Conservation (phyloP, 2,797 vertebrate genomes). For the Gallinago stenura region DNA sequence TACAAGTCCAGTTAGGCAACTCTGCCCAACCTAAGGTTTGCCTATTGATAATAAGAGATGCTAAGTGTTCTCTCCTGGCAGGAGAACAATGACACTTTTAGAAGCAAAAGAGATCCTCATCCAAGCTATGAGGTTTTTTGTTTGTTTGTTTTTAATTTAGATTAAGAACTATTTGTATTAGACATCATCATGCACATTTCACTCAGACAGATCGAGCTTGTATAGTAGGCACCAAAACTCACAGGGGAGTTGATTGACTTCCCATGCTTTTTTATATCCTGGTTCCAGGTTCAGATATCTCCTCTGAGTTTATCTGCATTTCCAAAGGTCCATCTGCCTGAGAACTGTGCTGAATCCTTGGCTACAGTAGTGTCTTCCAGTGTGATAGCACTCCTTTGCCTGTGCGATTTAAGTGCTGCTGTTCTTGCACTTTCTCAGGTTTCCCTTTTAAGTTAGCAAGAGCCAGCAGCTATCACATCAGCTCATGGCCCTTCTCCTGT, state of each 20-base stretch:
- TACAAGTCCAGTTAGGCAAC: background rate
- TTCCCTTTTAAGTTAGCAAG: conserved; percentile 3
- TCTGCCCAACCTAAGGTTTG: background rate
- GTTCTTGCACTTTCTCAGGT: background rate
- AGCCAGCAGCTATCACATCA: background rate
- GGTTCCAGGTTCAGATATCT: background rate
- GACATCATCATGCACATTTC: background rate
- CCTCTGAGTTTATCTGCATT: conserved; percentile 7
- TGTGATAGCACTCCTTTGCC: background rate
- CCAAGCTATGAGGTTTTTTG: background rate
- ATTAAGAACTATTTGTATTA: background rate
- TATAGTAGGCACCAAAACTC: background rate
- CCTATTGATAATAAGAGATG: background rate
- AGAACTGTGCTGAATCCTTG: background rate
- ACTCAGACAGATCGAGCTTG: background rate
- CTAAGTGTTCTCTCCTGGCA: background rate
- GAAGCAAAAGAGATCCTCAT: background rate
- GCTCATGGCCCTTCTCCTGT: background rate
- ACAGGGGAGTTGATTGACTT: background rate
- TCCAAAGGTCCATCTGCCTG: background rate
- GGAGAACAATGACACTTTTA: background rate
- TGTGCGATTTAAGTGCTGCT: background rate
- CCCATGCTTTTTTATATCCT: background rate
- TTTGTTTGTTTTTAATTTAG: background rate
- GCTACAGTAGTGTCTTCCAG: background rate